A percentile compares a stretch with the other conserved stretches of the same genome.
Conservation (phyloP, 2,797 vertebrate genomes). For the Anabas testudineus region DNA sequence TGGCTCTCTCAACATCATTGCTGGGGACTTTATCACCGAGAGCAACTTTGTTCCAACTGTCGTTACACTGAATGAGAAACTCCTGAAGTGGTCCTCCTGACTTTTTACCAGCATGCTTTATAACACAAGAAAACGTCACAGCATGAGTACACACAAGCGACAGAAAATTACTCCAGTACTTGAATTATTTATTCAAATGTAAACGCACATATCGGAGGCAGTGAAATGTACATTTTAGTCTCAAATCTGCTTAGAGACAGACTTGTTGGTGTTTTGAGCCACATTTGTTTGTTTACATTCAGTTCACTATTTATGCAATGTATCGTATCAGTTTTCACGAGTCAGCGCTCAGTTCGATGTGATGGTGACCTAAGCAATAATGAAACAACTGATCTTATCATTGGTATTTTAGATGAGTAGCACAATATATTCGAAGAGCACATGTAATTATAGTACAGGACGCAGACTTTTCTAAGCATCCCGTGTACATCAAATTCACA, state of each 20-base stretch:
- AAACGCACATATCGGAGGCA: constrained; percentile 56
- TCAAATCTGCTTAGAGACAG: constrained; percentile 48
- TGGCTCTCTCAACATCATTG: constrained; percentile 90
- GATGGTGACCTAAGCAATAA: constrained; percentile 77
- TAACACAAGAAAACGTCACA: constrained; percentile 27
- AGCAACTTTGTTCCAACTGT: constrained; percentile 86
- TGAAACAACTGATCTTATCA: constrained; percentile 34
- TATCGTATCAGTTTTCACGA: constrained; percentile 50
- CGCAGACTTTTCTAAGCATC: constrained; percentile 39
- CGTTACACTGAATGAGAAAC: constrained; percentile 89
- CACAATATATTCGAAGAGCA: constrained; percentile 60
- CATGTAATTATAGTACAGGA: constrained; percentile 35
- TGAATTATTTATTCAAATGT: constrained; percentile 64
- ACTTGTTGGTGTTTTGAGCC: constrained; percentile 47
- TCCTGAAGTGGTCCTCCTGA: constrained; percentile 77
- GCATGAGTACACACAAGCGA: constrained; percentile 60
- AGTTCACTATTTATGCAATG: constrained; percentile 66
- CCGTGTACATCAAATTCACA: constrained; percentile 26
- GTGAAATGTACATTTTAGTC: constrained; percentile 43
- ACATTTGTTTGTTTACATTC: constrained; percentile 71
- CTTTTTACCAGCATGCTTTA: constrained; percentile 21
- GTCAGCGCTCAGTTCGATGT: constrained; percentile 43
- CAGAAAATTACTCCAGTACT: constrained; percentile 57
- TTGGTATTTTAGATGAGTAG: constrained; percentile 56
- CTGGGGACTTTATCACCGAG: constrained; percentile 91